Evolutionary conservation across 2,888 invertebrate genomes (phyloP).

Genomic region (Ophion costatus): DNA sequence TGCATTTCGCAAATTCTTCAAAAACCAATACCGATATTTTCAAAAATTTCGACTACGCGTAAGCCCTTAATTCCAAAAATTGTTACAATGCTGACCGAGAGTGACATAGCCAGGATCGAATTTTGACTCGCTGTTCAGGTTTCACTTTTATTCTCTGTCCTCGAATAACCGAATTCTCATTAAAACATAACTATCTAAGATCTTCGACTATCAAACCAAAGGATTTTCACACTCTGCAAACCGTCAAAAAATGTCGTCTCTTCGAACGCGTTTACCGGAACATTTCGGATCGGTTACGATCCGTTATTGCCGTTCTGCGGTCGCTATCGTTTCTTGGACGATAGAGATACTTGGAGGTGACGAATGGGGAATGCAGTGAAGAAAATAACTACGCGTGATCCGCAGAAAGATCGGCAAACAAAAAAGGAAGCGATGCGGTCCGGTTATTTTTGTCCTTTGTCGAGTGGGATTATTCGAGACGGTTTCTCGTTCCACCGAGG

Average conservation of each 20-base stretch:
- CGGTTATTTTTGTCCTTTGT: conserved; percentile 18
- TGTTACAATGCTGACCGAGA: neutral
- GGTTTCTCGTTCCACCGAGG: conserved; percentile 61
- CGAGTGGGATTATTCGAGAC: conserved; percentile 28
- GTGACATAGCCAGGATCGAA: neutral
- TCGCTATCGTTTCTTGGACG: no score
- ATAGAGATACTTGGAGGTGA: conserved; percentile 2
- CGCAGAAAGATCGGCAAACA: neutral
- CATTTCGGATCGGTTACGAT: neutral
- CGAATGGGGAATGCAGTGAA: neutral
- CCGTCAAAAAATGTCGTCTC: neutral
- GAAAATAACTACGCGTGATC: neutral
- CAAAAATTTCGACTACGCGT: no score
- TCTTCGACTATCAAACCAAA: neutral
- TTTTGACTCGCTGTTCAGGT: neutral
- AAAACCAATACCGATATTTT: no score
- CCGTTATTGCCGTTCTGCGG: no score
- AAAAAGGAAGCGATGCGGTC: conserved; percentile 25
- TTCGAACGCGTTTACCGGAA: neutral
- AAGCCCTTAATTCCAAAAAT: no score
- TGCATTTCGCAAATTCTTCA: no score
- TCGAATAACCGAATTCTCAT: no score
- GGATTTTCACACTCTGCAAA: neutral
- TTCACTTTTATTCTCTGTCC: neutral
- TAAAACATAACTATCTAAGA: no score